Evolutionary conservation across 2,797 vertebrate species (phyloP).

Genomic region (Eremophila alpestris): DNA sequence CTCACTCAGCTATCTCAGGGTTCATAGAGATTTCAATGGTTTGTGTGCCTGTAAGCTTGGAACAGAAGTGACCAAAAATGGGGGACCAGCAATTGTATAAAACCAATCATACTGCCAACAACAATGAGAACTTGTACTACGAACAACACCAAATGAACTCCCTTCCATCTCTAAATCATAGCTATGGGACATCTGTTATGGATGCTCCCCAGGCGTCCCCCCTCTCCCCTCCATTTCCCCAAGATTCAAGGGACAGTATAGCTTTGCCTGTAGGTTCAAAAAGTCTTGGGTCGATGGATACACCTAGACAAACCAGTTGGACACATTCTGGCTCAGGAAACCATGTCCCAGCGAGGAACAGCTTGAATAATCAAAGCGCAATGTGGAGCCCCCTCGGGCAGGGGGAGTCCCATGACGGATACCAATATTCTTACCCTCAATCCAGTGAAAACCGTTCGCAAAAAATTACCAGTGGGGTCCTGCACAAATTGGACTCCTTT

Average conservation of each 20-base stretch:
- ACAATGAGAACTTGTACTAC: slow-evolving; percentile 80
- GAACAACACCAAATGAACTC: slow-evolving; percentile 76
- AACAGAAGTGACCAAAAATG: slow-evolving; percentile 77
- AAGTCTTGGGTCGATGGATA: slow-evolving; percentile 75
- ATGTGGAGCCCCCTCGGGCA: slow-evolving; percentile 76
- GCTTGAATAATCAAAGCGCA: slow-evolving; percentile 73
- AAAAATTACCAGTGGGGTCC: slow-evolving; percentile 79
- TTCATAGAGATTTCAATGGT: slow-evolving; percentile 76
- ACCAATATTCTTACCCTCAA: slow-evolving; percentile 78
- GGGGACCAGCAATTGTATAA: slow-evolving; percentile 86
- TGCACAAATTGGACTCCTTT: slow-evolving; percentile 87
- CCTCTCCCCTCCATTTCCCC: slow-evolving; percentile 80
- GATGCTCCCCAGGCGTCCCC: slow-evolving; percentile 79
- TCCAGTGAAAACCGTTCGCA: slow-evolving; percentile 72
- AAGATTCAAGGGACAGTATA: slow-evolving; percentile 79
- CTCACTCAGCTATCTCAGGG: slow-evolving; percentile 78
- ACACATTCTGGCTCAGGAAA: slow-evolving; percentile 77
- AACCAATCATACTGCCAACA: slow-evolving; percentile 76
- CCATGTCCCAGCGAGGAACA: slow-evolving; percentile 72
- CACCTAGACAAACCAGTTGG: slow-evolving; percentile 76
- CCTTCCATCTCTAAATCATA: slow-evolving; percentile 75
- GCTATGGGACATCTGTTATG: slow-evolving; percentile 77
- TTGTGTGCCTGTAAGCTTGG: slow-evolving; percentile 71
- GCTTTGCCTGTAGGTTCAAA: slow-evolving; percentile 79
- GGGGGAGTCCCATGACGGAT: slow-evolving; percentile 70